Evolutionary conservation across 2,113 vertebrate genomes (phyloP).

Genomic region (western clawed frog (Xenopus tropicalis)): UCB_Xtro_10.0 CM004443.2:63951001-63951500

Average conservation of each 20-base stretch:
- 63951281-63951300: too few species aligned
- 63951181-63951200: conserved; percentile 3
- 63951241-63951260: background rate
- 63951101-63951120: conserved; percentile 33
- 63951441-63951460: too few species aligned
- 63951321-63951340: too few species aligned
- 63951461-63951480: too few species aligned
- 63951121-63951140: conserved; percentile 36
- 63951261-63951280: too few species aligned
- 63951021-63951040: conserved; percentile 25
- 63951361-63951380: too few species aligned
- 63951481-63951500: too few species aligned
- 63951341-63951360: too few species aligned
- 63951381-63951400: too few species aligned
- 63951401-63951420: too few species aligned
- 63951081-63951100: conserved; percentile 23
- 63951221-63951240: conserved; percentile 12
- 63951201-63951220: conserved; percentile 18
- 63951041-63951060: conserved; percentile 30
- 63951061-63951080: conserved; percentile 27
- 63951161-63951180: background rate
- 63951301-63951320: too few species aligned
- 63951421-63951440: too few species aligned
- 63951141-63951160: conserved; percentile 5
- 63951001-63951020: conserved; percentile 27